phyloP scores from a whole-genome alignment of 1,140 invertebrate genomes.

The Mactra quadrangularis region DNA sequence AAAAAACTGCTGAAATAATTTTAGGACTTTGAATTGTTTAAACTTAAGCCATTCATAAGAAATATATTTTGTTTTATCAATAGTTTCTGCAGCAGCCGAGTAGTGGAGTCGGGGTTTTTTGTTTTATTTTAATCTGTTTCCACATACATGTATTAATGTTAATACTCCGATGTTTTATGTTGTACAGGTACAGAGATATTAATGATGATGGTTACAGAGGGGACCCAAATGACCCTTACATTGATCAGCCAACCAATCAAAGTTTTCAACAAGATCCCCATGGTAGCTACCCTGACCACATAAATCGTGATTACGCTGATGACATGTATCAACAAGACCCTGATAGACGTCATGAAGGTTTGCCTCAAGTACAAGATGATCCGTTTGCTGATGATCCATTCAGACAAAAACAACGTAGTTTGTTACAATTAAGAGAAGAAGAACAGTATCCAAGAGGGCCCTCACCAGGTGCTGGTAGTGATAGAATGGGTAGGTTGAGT shows the following conservation, averaged over 20 bases:
- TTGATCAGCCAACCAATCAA: conserved; percentile 52
- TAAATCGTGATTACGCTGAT: conserved; percentile 60
- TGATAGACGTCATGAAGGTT: conserved; percentile 76
- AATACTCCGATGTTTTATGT: too few species aligned
- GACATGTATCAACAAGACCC: conserved; percentile 59
- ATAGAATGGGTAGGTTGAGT: conserved; percentile 87
- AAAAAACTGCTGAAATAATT: too few species aligned
- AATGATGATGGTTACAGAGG: conserved; percentile 80
- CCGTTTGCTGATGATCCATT: conserved; percentile 81
- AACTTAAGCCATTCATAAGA: too few species aligned
- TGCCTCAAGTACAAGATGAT: conserved; percentile 75
- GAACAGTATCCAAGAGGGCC: conserved; percentile 88
- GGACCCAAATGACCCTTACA: conserved; percentile 58
- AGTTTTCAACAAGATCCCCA: conserved; percentile 42
- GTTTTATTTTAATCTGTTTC: too few species aligned
- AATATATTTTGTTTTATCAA: too few species aligned
- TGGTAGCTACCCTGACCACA: conserved; percentile 41
- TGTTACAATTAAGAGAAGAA: conserved; percentile 44
- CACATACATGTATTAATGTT: too few species aligned
- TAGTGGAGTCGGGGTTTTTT: too few species aligned
- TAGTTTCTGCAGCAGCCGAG: too few species aligned
- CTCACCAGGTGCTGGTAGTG: conserved; percentile 87
- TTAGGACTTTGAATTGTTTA: too few species aligned
- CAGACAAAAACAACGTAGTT: conserved; percentile 68
- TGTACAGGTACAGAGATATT: conserved; percentile 83